These are phyloP conservation scores for Picus viridis DNA, from an alignment of 2,797 vertebrate genomes.

Conservation along the genomic window DNA sequence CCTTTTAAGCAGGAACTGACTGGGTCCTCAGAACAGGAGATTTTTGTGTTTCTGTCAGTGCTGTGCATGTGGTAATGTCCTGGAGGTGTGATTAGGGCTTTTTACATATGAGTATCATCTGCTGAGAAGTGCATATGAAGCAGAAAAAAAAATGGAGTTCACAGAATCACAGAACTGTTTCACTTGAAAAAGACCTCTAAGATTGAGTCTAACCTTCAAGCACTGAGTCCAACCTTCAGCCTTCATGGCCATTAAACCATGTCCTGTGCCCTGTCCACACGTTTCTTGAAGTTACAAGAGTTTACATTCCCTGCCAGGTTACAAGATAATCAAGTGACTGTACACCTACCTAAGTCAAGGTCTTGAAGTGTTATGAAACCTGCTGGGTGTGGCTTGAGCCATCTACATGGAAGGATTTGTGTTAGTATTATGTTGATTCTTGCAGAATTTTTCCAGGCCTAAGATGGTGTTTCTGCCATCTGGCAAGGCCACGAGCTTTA, in stretches of 20 bases:
- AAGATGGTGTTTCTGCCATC: not conserved
- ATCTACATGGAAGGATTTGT: not conserved
- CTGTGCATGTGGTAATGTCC: not conserved
- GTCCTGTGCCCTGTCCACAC: too few species aligned
- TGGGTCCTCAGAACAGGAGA: not conserved
- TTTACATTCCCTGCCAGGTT: not conserved
- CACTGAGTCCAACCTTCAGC: too few species aligned
- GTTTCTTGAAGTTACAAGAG: not conserved
- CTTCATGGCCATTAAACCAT: too few species aligned
- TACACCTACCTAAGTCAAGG: not conserved
- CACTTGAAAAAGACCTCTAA: too few species aligned
- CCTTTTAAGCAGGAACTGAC: not conserved
- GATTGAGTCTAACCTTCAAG: too few species aligned
- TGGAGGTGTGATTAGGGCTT: not conserved
- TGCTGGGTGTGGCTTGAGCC: not conserved
- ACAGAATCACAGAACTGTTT: too few species aligned
- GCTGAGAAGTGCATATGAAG: not conserved
- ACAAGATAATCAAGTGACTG: not conserved
- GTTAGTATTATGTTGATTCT: not conserved
- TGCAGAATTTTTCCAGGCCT: not conserved
- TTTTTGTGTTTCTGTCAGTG: not conserved
- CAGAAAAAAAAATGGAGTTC: not conserved
- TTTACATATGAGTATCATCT: not conserved
- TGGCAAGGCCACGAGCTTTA: not conserved
- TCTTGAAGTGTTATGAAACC: not conserved